These are phyloP conservation scores for Psittacula echo DNA, from an alignment of 2,797 vertebrate genomes.

Conservation along the genomic window DNA sequence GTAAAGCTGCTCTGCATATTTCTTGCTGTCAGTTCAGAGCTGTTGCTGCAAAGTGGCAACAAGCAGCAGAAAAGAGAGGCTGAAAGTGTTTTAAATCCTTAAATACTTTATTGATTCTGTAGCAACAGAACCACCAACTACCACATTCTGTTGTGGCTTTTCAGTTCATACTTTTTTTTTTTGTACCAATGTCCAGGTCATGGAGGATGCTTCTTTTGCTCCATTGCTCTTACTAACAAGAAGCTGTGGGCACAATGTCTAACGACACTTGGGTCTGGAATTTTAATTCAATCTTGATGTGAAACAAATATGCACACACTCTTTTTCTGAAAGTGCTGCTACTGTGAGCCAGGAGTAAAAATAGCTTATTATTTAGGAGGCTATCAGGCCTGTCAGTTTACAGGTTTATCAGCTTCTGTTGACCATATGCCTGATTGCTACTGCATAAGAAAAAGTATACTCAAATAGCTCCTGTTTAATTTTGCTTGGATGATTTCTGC, in stretches of 20 bases:
- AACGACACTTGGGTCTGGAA: not conserved
- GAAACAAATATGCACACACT: not conserved
- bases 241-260: not conserved
- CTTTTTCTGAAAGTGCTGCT: not conserved
- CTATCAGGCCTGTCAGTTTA: not conserved
- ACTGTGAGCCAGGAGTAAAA: not conserved
- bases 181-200: not conserved
- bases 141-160: not conserved
- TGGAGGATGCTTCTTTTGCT: not conserved
- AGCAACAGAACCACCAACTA: not conserved
- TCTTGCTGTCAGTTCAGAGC: not conserved
- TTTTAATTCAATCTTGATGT: not conserved
- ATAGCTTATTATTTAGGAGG: not conserved
- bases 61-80: not conserved
- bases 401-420: not conserved
- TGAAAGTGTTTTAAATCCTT: not conserved
- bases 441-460: not conserved
- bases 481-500: not conserved
- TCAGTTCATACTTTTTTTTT: not conserved
- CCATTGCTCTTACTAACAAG: not conserved
- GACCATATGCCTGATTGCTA: not conserved
- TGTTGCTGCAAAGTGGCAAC: not conserved
- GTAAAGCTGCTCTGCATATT: not conserved
- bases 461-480: not conserved
- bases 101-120: not conserved